Evolutionary conservation across 2,113 vertebrate species (phyloP).

Genomic region (Lontra canadensis): DNA sequence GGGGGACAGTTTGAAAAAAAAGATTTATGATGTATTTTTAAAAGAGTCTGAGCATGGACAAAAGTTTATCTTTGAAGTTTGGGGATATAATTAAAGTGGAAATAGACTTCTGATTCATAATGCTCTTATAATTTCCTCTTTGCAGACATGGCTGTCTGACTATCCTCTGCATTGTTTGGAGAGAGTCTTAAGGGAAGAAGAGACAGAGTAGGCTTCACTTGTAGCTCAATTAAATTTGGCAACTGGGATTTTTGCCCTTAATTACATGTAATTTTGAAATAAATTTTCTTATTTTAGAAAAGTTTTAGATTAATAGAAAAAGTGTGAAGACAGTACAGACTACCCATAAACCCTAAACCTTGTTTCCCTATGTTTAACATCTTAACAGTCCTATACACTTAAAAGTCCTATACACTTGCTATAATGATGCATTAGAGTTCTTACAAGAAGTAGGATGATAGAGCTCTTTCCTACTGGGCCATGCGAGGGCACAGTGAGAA

Average conservation of each 20-base stretch:
- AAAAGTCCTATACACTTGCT: neutral
- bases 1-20: constrained; percentile 54
- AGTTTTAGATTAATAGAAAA: neutral
- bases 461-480: neutral
- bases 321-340: neutral
- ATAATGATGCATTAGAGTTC: neutral
- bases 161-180: neutral
- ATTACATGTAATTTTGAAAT: neutral
- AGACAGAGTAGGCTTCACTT: neutral
- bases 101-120: constrained; percentile 40
- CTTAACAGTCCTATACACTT: neutral
- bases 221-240: neutral
- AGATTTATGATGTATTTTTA: constrained; percentile 68
- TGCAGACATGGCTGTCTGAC: neutral
- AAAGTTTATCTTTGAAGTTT: constrained; percentile 76
- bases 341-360: neutral
- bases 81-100: constrained; percentile 62
- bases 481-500: neutral
- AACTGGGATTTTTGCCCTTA: neutral
- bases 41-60: constrained; percentile 58
- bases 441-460: neutral
- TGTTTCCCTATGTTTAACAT: neutral
- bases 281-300: neutral
- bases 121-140: constrained; percentile 11
- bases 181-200: neutral